phyloP scores from a whole-genome alignment of 2,113 vertebrate genomes.

The Epinephelus fuscoguttatus region DNA sequence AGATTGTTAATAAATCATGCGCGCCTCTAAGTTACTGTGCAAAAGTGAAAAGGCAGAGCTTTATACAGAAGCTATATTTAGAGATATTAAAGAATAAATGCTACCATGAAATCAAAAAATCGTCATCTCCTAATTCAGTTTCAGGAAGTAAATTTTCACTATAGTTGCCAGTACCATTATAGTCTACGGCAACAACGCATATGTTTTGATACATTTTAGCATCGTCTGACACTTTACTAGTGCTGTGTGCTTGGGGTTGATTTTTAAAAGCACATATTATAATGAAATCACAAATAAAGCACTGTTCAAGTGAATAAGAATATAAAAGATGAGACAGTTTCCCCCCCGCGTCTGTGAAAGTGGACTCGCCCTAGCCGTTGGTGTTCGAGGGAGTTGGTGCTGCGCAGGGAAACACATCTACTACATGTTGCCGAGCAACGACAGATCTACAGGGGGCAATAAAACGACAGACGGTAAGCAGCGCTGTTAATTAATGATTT shows the following conservation, averaged over 20 bases:
- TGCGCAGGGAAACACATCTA: slow-evolving; percentile 52
- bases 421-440: slow-evolving; percentile 75
- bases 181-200: not conserved
- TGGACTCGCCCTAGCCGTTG: slow-evolving; percentile 48
- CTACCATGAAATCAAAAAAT: slow-evolving; percentile 66
- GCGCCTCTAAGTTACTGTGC: not conserved
- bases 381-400: slow-evolving; percentile 35
- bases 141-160: slow-evolving; percentile 73
- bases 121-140: slow-evolving; percentile 65
- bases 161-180: slow-evolving; percentile 68
- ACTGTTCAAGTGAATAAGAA: not conserved
- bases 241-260: fast-evolving
- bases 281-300: fast-evolving
- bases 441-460: not conserved
- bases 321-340: not conserved
- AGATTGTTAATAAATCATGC: not conserved
- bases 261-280: fast-evolving
- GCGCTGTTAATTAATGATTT: not conserved
- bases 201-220: not conserved
- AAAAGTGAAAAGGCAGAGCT: not conserved
- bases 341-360: not conserved
- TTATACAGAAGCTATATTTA: not conserved
- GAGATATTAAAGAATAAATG: slow-evolving; percentile 9
- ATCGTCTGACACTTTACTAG: fast-evolving
- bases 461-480: slow-evolving; percentile 28